Evolutionary conservation across 2,888 invertebrate species (phyloP).

Genomic region (Tetragonula carbonaria): DNA sequence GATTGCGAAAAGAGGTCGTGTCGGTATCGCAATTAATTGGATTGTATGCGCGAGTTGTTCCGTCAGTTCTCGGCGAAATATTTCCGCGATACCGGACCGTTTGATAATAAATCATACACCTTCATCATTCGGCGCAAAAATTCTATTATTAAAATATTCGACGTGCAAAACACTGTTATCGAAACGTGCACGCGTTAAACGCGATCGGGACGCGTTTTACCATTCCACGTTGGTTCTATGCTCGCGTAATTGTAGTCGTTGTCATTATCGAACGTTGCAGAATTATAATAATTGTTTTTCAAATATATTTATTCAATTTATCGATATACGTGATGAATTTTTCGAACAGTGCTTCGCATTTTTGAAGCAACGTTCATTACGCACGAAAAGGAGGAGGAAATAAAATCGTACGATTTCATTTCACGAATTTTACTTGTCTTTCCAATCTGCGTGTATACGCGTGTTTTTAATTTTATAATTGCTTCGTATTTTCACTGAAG

Average conservation of each 20-base stretch:
- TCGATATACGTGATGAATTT: too few relatives aligned
- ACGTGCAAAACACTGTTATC: neutral
- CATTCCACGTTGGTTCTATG: neutral
- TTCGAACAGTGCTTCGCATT: too few relatives aligned
- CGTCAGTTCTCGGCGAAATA: conserved; percentile 24
- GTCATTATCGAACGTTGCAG: neutral
- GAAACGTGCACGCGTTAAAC: conserved; percentile 9
- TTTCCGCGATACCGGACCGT: conserved; percentile 28
- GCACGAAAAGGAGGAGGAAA: too few relatives aligned
- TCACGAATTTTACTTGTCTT: too few relatives aligned
- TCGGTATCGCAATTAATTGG: conserved; percentile 51
- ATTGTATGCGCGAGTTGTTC: conserved; percentile 38
- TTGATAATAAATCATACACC: conserved; percentile 24
- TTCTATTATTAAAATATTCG: conserved; percentile 37
- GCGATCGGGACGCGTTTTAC: too few relatives aligned
- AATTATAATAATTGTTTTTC: neutral
- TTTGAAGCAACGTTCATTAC: too few relatives aligned
- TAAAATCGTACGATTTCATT: too few relatives aligned
- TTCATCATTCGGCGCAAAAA: conserved; percentile 1
- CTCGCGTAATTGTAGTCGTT: too few relatives aligned
- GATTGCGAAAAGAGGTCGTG: conserved; percentile 48
- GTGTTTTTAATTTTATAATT: too few relatives aligned
- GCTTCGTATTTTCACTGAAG: too few relatives aligned
- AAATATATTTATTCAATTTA: too few relatives aligned
- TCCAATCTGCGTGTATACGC: too few relatives aligned